Base-by-base conservation (phyloP, 2,888 invertebrate species). In the Drosophila ezoana region DNA sequence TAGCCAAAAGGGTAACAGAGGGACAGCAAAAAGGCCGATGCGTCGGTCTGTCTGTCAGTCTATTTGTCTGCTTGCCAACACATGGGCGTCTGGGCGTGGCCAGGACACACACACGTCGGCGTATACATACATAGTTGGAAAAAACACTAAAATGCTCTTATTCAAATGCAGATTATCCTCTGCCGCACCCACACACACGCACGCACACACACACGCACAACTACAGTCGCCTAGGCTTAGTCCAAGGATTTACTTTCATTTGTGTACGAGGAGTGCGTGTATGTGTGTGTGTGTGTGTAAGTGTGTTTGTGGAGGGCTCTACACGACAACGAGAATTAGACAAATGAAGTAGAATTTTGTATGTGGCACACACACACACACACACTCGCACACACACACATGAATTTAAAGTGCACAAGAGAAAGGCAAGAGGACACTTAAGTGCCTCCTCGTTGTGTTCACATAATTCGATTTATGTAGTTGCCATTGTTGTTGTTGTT, bases 151-250 rank as follows among this genome's bases (percentile, higher is more conserved):
- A 85, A 85, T 82, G 87, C 85, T 87, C 86, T 85, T 87, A 85
- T 87, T 87, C 87, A 85, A 85, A 87, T 87, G 87, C 86, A 87
- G 84, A 85, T 85, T 87, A 85, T 85, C 87, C 85, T 73, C 73
- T 74, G 81, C 77, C 71, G 63, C 80, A 82, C 72, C 72, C 80
- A 71, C 77, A 60, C 70, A 56, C 58, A 57, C 58, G 38, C 56
- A 51, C 63, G 64, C 58, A 65, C 63, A 45, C 57, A 45, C 44
- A 45, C 43, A 52, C 43, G 41, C 67, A 63, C 72, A 53, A 63
- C 59, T 59, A 80, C 81, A 65, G 62, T 69, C 63, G 64, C 38
- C 68, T 59, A 68, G 83, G 81, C 86, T 82, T 86, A 86, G 82
- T 73, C 83, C 81, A 72, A 83, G 86, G 82, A 82, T 83, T 82